phyloP scores from a whole-genome alignment of 2,888 invertebrate species.

The Plebejus argus region DNA sequence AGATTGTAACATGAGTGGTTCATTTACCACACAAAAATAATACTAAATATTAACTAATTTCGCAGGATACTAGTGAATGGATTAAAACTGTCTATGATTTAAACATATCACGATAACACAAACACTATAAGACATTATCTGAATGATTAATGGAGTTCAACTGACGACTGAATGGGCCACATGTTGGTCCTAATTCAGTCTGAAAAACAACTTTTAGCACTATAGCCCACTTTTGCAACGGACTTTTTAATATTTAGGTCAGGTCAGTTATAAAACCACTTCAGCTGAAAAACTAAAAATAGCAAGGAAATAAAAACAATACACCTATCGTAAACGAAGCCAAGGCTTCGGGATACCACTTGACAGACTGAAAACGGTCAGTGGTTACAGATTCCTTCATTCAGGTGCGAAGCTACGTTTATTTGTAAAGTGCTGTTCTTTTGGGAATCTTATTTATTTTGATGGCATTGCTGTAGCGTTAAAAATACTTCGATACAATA shows the following conservation, averaged over 20 bases:
- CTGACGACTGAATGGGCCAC: slow-evolving; percentile 21
- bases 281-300: slow-evolving; percentile 26
- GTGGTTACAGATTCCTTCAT: background rate
- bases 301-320: slow-evolving; percentile 35
- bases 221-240: slow-evolving; percentile 17
- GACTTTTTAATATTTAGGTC: slow-evolving; percentile 8
- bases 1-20: too few relatives aligned
- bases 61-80: background rate
- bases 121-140: slow-evolving; percentile 16
- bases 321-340: slow-evolving; percentile 40
- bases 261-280: slow-evolving; percentile 29
- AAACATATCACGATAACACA: background rate
- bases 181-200: slow-evolving; percentile 4
- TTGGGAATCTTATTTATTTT: background rate
- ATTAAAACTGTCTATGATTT: background rate
- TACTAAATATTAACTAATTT: background rate
- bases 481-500: background rate
- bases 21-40: background rate
- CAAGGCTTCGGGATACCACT: slow-evolving; percentile 39
- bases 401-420: background rate
- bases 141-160: background rate
- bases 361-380: slow-evolving; percentile 22
- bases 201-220: slow-evolving; percentile 28
- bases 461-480: background rate
- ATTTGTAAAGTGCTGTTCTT: background rate